Evolutionary conservation across 2,888 invertebrate species (phyloP).

Genomic region (Lamellibrachia satsuma): DNA sequence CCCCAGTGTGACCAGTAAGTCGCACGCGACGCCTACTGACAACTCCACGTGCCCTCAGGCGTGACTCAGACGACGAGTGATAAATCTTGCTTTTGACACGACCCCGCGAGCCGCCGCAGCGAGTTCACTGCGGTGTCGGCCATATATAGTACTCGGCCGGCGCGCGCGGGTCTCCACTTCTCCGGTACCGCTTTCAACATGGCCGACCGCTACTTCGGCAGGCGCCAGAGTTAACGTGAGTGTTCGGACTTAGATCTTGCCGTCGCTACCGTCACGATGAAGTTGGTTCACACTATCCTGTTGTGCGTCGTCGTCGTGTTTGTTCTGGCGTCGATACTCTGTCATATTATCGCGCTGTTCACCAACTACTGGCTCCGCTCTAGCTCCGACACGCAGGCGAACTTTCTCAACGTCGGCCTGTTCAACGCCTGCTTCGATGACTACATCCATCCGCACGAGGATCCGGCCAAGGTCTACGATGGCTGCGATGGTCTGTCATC

Average conservation of each 20-base stretch:
- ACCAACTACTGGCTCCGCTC: constrained; percentile 40
- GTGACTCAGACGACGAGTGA: not conserved
- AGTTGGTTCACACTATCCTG: constrained; percentile 30
- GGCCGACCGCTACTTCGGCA: not conserved
- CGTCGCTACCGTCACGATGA: constrained; percentile 28
- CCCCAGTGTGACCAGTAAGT: not conserved
- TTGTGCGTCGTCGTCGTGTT: constrained; percentile 30
- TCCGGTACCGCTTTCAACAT: not conserved
- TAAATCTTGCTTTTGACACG: not conserved
- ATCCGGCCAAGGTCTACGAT: constrained; percentile 33
- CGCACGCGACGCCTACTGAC: not conserved
- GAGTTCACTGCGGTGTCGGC: not conserved
- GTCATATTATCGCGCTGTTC: constrained; percentile 35
- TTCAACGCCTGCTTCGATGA: constrained; percentile 44
- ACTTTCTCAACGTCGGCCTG: constrained; percentile 45
- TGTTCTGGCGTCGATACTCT: constrained; percentile 32
- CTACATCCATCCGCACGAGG: constrained; percentile 44
- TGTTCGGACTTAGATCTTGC: not conserved
- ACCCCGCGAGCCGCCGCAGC: not conserved
- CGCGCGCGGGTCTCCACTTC: not conserved
- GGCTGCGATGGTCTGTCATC: constrained; percentile 44
- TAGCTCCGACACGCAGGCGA: constrained; percentile 26
- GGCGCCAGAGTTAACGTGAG: not conserved
- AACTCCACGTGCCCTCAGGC: not conserved
- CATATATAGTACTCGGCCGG: constrained; percentile 17